Base-by-base conservation (phyloP, 2,888 invertebrate species). In the Ectobius pallidus region DNA sequence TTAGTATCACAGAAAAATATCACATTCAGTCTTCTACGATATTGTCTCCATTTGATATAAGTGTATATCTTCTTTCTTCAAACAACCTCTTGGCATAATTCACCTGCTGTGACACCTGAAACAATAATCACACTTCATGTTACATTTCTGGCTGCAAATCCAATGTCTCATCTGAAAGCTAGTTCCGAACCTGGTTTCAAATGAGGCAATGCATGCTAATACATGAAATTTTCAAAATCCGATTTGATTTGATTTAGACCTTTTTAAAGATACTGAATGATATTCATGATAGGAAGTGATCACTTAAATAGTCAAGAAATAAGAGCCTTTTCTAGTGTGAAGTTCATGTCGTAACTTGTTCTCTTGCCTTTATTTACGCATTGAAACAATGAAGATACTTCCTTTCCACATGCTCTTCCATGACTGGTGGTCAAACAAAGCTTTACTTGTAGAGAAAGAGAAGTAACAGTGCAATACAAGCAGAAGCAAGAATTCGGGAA, bases 21-120 rank as follows among this genome's bases (percentile, higher is more conserved):
- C 34, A 34, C 52, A 3, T 52, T 73, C 73, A 73, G 73, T 73
- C 73, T 73, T 73, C 73, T 42, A 74, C 42, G 18, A 74, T 69
- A 71, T 52, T 69, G 67, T 71, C 70, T 32, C 52, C 71, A 3
- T 11, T 42, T 25, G 49, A 34, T 39, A 74, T 34, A n/a, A 92
- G 85, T 70, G 94, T 94, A 81, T 93, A 91, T 79, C 88, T 87
- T 76, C 90, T 87, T 85, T 96, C 96, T 81, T 93, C 91, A 84
- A 91, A 91, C 81, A 95, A 89, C 79, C 91, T 91, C 82, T 93
- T 92, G 71, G 96, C 96, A 83, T 94, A 94, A 80, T 94, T 95
- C 76, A 97, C 93, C 86, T 95, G 92, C 77, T 92, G 90, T 30
- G 91, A 89, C n/a, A 89, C 87, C 88, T 88, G 78, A 0, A 77